Conservation (phyloP, 2,113 vertebrate species). For the Tylochromis polylepis region DNA sequence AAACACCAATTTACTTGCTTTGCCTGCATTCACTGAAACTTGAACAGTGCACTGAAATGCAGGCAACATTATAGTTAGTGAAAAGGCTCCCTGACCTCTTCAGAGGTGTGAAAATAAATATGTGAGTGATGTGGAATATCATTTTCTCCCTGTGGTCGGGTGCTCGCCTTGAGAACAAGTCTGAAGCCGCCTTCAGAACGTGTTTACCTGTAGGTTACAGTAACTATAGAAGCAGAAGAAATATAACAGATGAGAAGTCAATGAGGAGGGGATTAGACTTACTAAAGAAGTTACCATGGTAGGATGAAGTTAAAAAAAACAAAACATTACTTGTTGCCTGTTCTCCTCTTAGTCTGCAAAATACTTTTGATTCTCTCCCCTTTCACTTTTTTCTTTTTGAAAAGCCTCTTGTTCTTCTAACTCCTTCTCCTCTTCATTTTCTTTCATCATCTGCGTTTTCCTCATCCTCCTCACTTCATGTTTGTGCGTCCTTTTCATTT, state of each 20-base stretch:
- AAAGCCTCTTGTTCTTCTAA: background rate
- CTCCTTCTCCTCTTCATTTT: background rate
- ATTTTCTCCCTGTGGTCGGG: conserved; percentile 13
- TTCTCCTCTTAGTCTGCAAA: background rate
- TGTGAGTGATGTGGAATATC: background rate
- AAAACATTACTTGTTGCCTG: background rate
- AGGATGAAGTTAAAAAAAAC: background rate
- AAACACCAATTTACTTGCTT: background rate
- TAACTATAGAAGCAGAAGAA: background rate
- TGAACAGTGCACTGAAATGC: background rate
- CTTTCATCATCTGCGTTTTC: background rate
- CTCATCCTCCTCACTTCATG: background rate
- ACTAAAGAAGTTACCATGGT: background rate
- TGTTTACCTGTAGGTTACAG: conserved; percentile 33
- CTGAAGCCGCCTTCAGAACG: conserved; percentile 15
- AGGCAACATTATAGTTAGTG: background rate
- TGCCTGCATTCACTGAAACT: background rate
- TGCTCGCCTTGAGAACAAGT: conserved; percentile 15
- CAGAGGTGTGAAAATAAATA: background rate
- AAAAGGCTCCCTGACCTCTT: background rate
- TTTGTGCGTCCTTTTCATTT: background rate
- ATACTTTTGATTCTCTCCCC: background rate
- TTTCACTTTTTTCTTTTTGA: background rate
- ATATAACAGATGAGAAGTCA: background rate
- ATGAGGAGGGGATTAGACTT: background rate